Conservation (phyloP, 2,113 vertebrate genomes). For the Tilapia sparmanii region DNA sequence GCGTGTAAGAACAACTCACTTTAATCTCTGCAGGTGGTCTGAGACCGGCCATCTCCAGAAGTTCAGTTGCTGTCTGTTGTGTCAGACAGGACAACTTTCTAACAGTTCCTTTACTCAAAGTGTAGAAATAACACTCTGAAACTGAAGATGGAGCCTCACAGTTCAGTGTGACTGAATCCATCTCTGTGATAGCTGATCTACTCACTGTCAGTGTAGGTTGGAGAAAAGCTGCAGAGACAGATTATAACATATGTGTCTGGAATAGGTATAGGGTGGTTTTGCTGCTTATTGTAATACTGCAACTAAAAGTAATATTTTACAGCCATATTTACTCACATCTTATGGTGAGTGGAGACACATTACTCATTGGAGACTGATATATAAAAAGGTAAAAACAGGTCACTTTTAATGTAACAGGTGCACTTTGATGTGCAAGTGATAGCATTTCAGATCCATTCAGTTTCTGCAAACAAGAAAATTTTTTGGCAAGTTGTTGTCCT, state of each 20-base stretch:
- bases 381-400: neutral
- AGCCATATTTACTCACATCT: neutral
- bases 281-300: neutral
- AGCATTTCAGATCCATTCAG: conserved; percentile 6
- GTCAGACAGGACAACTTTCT: neutral
- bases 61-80: neutral
- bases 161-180: neutral
- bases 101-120: rapidly evolving
- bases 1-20: neutral
- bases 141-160: neutral
- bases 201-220: neutral
- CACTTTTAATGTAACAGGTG: neutral
- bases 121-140: neutral
- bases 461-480: neutral
- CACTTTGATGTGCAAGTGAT: neutral
- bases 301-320: neutral
- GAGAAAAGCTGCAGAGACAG: neutral
- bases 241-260: neutral
- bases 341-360: neutral
- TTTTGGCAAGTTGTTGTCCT: rapidly evolving
- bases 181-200: neutral
- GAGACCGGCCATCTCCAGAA: neutral
- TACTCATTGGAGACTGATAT: neutral
- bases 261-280: neutral
- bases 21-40: neutral